Base-by-base conservation (phyloP, 2,888 invertebrate genomes). In the Cylindroiulus punctatus region DNA sequence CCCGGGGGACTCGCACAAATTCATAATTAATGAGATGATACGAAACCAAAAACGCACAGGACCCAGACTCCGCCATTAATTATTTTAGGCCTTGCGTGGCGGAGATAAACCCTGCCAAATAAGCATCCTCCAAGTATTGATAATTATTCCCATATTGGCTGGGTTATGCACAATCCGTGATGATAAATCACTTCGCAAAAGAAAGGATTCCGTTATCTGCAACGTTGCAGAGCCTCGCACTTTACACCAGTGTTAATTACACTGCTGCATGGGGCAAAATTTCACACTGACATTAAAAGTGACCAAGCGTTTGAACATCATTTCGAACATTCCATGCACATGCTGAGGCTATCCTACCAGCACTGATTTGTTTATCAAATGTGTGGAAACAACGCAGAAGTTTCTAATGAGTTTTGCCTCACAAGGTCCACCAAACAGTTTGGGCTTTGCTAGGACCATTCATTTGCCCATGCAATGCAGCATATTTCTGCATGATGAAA, bases 1-100 rank as follows among this genome's bases (percentile, higher is more conserved):
- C 30, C 76, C 76, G 76, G 10, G 76, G 22, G 76, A 76, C 76
- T 76, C 76, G 76, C 30, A 17, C 76, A 76, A 76, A 76, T 76
- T 76, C 76, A 76, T 76, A 76, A 76, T 76, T 76, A 76, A 76
- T 76, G 76, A 76, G 76, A 76, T 76, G 12, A 76, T 76, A 76
- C 76, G 76, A 10, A 76, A 76, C 76, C 76, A 76, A 76, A 76
- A 76, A 76, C 76, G 76, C 76, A 76, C 76, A 30, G 76, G 76
- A 30, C 76, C 76, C 76, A 76, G 76, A 30, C 76, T 76, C 30
- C 76, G 26, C 30, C 76, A 76, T 76, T 30, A 26, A 76, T 76
- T 76, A 76, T 76, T 76, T 76, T 76, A 76, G 76, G 76, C 76
- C 76, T 76, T 76, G 76, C 76, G 30, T 30, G 76, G 76, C 26